Evolutionary conservation across 2,888 invertebrate species (phyloP).

Genomic region (Congeria kusceri): DNA sequence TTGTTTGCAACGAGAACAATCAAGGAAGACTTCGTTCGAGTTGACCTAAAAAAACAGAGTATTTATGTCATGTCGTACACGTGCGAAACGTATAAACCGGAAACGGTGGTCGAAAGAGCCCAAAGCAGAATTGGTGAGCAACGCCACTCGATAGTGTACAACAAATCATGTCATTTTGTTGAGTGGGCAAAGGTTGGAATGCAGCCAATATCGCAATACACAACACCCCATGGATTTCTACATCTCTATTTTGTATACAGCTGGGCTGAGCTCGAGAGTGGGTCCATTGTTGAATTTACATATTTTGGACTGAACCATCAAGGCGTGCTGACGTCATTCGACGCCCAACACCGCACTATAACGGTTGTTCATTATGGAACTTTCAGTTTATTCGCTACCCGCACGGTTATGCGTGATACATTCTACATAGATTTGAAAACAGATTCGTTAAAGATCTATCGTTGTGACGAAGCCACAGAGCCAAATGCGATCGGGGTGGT

Average conservation of each 20-base stretch:
- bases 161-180: constrained; percentile 36
- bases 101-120: constrained; percentile 36
- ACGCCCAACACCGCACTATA: constrained; percentile 28
- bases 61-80: constrained; percentile 19
- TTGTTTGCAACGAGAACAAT: constrained; percentile 35
- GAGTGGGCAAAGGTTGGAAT: constrained; percentile 43
- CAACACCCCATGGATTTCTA: constrained; percentile 9
- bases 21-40: constrained; percentile 26
- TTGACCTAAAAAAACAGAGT: constrained; percentile 22
- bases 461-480: constrained; percentile 8
- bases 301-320: constrained; percentile 40
- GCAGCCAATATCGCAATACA: too few species aligned
- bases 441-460: constrained; percentile 29
- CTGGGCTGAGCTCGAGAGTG: constrained; percentile 38
- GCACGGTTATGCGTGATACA: constrained; percentile 44
- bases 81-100: constrained; percentile 22
- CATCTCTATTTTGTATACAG: constrained; percentile 19
- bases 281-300: constrained; percentile 38
- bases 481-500: constrained; percentile 7
- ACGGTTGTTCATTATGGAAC: constrained; percentile 55
- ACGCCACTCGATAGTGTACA: constrained; percentile 14
- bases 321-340: constrained; percentile 30
- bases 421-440: constrained; percentile 14
- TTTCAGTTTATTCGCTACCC: constrained; percentile 33
- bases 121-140: constrained; percentile 24